These are phyloP conservation scores for Lanistes nyassanus DNA, from an alignment of 1,140 invertebrate species.

Conservation along the genomic window DNA sequence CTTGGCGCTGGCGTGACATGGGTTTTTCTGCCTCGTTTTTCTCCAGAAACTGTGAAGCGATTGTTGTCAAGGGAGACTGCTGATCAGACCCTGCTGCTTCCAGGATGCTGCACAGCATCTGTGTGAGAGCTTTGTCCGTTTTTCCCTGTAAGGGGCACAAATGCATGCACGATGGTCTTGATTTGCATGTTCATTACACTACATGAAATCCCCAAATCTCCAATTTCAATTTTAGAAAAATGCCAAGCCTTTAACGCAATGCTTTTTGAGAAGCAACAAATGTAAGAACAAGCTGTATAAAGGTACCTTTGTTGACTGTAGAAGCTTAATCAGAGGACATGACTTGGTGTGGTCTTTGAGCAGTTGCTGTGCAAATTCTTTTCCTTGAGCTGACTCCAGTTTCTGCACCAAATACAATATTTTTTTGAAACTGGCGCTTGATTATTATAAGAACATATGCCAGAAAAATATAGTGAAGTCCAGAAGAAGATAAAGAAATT, in stretches of 20 bases:
- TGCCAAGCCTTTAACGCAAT: too few species aligned
- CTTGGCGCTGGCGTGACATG: background rate
- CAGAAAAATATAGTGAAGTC: background rate
- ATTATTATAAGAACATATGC: too few species aligned
- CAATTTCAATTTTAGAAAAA: too few species aligned
- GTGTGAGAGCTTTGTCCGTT: background rate
- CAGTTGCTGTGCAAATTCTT: conserved; percentile 44
- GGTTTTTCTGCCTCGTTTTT: background rate
- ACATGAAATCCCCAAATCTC: too few species aligned
- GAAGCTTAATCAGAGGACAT: conserved; percentile 53
- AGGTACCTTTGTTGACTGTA: too few species aligned
- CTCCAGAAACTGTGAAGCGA: conserved; percentile 16
- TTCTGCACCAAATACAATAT: conserved; percentile 25
- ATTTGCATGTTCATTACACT: too few species aligned
- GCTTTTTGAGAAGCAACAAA: too few species aligned
- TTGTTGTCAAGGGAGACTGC: conserved; percentile 6
- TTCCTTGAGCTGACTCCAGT: conserved; percentile 35
- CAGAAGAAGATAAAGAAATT: background rate
- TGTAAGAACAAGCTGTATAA: too few species aligned
- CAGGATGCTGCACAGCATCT: background rate
- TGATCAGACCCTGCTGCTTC: background rate
- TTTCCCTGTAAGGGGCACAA: background rate
- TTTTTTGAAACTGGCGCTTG: too few species aligned
- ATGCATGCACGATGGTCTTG: too few species aligned
- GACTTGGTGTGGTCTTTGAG: conserved; percentile 38